phyloP scores from a whole-genome alignment of 2,888 invertebrate species.

The Zele albiditarsus region DNA sequence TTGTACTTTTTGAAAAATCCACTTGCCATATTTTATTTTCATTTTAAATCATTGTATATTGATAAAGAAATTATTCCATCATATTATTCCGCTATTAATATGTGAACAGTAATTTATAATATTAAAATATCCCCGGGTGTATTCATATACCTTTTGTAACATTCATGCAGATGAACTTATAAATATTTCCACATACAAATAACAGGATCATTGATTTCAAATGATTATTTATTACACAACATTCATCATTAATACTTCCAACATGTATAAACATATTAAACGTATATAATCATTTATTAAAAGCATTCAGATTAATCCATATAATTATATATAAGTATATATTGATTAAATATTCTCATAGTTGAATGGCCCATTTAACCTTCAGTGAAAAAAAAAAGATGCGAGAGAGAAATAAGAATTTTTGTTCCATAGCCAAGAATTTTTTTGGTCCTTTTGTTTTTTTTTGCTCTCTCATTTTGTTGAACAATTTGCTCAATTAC shows the following conservation, averaged over 20 bases:
- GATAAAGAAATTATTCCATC: too few species aligned
- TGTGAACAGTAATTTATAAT: too few species aligned
- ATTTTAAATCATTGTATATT: too few species aligned
- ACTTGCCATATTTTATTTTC: too few species aligned
- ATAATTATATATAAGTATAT: not conserved
- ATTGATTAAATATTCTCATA: too few species aligned
- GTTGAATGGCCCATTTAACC: too few species aligned
- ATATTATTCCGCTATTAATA: too few species aligned
- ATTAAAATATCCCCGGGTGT: too few species aligned
- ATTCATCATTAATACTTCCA: not conserved
- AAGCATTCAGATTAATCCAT: not conserved
- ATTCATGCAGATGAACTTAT: not conserved
- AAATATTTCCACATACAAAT: not conserved
- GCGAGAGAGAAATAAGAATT: not conserved
- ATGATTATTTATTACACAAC: not conserved
- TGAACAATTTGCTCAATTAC: slow-evolving; percentile 49
- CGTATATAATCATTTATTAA: not conserved
- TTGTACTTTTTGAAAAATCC: too few species aligned
- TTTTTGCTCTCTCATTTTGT: slow-evolving; percentile 4
- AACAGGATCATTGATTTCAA: not conserved
- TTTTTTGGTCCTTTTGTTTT: not conserved
- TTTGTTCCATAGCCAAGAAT: not conserved
- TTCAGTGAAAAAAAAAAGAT: not conserved
- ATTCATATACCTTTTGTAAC: not conserved
- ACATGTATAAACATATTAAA: not conserved